These are phyloP conservation scores for Caenorhabditis angaria DNA, from an alignment of 2,888 invertebrate genomes.

Conservation along the genomic window DNA sequence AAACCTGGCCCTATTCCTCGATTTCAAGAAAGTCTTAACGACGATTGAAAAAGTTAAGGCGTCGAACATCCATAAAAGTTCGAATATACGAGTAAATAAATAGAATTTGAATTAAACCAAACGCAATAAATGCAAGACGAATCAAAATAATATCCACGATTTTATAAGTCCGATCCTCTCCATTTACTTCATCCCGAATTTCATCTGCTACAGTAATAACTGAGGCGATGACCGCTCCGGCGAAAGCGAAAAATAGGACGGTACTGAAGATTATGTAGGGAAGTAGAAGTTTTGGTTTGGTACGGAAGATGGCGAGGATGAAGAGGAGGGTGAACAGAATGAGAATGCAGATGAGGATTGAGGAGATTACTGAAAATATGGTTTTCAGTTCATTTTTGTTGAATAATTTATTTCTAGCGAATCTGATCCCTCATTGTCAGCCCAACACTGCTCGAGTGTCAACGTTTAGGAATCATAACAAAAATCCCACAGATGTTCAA, in stretches of 20 bases:
- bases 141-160: slow-evolving; percentile 40
- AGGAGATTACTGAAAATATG: slow-evolving; percentile 29
- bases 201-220: slow-evolving; percentile 41
- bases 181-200: slow-evolving; percentile 40
- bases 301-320: slow-evolving; percentile 30
- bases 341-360: slow-evolving; percentile 25
- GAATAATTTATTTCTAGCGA: no score
- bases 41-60: slow-evolving; percentile 32
- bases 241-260: slow-evolving; percentile 40
- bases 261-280: slow-evolving; percentile 41
- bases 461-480: no score
- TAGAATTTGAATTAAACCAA: slow-evolving; percentile 31
- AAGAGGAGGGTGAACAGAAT: slow-evolving; percentile 33
- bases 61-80: slow-evolving; percentile 35
- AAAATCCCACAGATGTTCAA: no score
- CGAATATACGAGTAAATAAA: slow-evolving; percentile 39
- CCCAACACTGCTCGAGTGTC: no score
- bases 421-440: no score
- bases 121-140: slow-evolving; percentile 23
- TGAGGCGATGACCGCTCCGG: slow-evolving; percentile 42
- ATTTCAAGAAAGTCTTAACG: slow-evolving; percentile 10
- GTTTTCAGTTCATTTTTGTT: no score
- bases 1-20: no score
- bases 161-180: slow-evolving; percentile 36
- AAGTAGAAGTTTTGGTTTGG: slow-evolving; percentile 29